Base-by-base conservation (phyloP, 2,113 vertebrate genomes). In the Ciconia maguari region DNA sequence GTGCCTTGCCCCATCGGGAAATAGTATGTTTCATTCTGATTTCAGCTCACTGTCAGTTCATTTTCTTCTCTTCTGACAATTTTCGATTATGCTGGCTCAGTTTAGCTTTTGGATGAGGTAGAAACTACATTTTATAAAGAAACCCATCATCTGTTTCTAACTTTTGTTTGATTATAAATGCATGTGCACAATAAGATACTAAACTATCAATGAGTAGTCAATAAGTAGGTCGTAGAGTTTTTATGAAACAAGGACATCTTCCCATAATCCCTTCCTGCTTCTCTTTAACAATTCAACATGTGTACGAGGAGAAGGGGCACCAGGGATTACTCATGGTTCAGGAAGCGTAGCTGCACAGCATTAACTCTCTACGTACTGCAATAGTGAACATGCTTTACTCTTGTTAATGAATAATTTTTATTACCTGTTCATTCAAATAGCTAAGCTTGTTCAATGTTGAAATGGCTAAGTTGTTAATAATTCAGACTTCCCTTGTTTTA, bases 1-100 rank as follows among this genome's bases (percentile, higher is more conserved):
- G 2, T n/a, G 21, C 69, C 24, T 79, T 55, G 16, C 22, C 22
- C 60, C 1, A 0, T 19, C 46, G 44, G 58, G 38, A 74, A 68
- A 13, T 3, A 10, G 8, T 4, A 0, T 41, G 10, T 18, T 69
- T 51, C 20, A 2, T 72, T 71, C 52, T 0, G 0, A 18, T 82
- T 93, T 55, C 22, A 46, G 11, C 27, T 17, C 10, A 0, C 25
- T 72, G n/a, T 16, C 41, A 18, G 30, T 38, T 71, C 8, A 6
- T 78, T 58, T 48, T 69, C 38, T 38, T 87, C 8, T 27, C 16
- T 52, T 77, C 49, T 81, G 48, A n/a, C n/a, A 11, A 8, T 5
- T 83, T 76, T 60, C 87, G 19, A 11, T 54, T 44, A 25, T 16
- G 15, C 41, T 87, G 36, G 34, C 17, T 83, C 25, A 34, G n/a